Conservation (phyloP, 2,888 invertebrate species). For the Tenodera sinensis region DNA sequence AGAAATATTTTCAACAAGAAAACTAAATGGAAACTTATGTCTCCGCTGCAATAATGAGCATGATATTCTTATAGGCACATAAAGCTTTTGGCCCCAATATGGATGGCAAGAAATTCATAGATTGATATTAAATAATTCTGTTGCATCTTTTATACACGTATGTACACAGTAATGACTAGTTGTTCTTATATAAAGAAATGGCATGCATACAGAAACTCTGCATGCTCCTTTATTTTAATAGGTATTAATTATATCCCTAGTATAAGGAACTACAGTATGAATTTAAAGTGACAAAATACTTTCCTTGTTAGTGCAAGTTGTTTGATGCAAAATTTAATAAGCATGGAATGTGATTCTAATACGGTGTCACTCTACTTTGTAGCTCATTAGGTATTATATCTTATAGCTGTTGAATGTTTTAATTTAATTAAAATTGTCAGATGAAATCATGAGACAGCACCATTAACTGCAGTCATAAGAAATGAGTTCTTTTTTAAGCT, state of each 20-base stretch:
- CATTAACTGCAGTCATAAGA: not conserved
- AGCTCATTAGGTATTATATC: not conserved
- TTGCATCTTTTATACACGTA: not conserved
- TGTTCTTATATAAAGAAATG: not conserved
- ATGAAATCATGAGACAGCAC: not conserved
- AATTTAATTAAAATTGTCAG: not conserved
- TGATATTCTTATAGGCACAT: not conserved
- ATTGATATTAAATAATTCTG: not conserved
- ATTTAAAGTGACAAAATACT: not conserved
- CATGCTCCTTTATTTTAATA: not conserved
- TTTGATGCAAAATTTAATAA: not conserved
- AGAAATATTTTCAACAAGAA: not conserved
- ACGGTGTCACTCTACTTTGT: not conserved
- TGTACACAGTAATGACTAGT: not conserved
- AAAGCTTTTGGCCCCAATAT: not conserved
- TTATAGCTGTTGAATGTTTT: not conserved
- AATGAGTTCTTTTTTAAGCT: not conserved
- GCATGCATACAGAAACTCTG: not conserved
- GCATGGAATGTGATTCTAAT: not conserved
- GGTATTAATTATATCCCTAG: not conserved
- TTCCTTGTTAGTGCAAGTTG: not conserved
- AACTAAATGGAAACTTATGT: not conserved
- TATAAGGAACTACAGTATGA: not conserved
- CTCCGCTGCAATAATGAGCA: not conserved
- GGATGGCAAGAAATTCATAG: not conserved